Conservation (phyloP, 2,113 vertebrate genomes). For the Notechis scutatus region DNA sequence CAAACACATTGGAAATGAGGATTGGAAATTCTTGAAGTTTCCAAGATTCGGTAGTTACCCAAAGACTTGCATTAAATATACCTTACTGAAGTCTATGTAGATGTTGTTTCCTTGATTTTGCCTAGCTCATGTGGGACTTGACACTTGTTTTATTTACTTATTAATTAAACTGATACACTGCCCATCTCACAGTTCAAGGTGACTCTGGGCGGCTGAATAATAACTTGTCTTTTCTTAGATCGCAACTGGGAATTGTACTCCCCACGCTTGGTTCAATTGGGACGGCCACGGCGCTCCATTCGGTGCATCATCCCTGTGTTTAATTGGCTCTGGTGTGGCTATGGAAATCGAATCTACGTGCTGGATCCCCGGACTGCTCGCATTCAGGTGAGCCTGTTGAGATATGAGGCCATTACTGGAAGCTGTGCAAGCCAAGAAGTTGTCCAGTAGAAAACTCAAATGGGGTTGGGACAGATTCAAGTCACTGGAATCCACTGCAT, state of each 20-base stretch:
- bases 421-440: neutral
- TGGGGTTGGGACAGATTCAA: neutral
- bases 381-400: conserved; percentile 28
- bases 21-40: neutral
- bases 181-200: neutral
- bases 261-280: conserved; percentile 39
- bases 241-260: conserved; percentile 37
- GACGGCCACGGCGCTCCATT: conserved; percentile 47
- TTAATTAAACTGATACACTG: neutral
- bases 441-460: neutral
- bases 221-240: neutral
- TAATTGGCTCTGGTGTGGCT: conserved; percentile 47
- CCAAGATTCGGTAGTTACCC: neutral
- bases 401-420: neutral
- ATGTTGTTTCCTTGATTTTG: neutral
- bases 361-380: conserved; percentile 38
- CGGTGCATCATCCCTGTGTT: conserved; percentile 38
- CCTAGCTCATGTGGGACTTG: neutral
- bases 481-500: neutral
- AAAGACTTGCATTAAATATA: neutral
- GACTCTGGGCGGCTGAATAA: neutral
- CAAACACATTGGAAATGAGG: neutral
- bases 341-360: conserved; percentile 43
- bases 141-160: neutral
- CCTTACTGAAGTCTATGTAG: neutral